Base-by-base conservation (phyloP, 2,113 vertebrate genomes). In the Arenaria interpres region DNA sequence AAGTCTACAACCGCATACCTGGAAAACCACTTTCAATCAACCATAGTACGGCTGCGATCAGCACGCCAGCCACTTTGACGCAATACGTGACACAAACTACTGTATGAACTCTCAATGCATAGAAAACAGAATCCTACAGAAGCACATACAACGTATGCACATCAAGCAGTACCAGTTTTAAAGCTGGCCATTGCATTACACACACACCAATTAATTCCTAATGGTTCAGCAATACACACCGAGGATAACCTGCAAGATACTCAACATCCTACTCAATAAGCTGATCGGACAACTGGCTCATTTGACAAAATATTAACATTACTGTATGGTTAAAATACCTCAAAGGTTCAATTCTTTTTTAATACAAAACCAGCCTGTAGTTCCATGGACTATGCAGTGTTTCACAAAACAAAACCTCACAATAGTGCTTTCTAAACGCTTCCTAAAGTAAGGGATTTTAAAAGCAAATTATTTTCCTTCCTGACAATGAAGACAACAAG, bases 361-460 rank as follows among this genome's bases (percentile, higher is more conserved):
- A 67, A 41, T 37, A 51, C 22, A 57, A 28, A 74, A 64, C 1
- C 21, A 50, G 39, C 17, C 16, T 6, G 18, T 11, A 39, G 35
- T 83, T 50, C 23, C 35, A 67, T 7, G 5, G 19, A 66, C 28
- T 37, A 28, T 3, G 15, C 10, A 79, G 53, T 7, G 28, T 32
- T 76, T 72, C 57, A 62, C 18, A 41, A 48, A 83, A 81, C 16
- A 86, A 63, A 82, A 37, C 4, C 20, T 53, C 32, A 53, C 15
- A 60, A 45, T 1, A 35, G 27, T 0, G 0, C 33, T 51, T 72
- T 57, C 28, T n/a, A 15, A 62, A 81, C 0, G 0, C 28, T 51
- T 72, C 57, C 28, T n/a, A 9, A 62, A 81, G 9, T 16, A 41
- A 41, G 5, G 35, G 4, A 78, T 23, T 79, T 73, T 63, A 74